Evolutionary conservation across 2,797 vertebrate species (phyloP).

Genomic region (Mus caroli): DNA sequence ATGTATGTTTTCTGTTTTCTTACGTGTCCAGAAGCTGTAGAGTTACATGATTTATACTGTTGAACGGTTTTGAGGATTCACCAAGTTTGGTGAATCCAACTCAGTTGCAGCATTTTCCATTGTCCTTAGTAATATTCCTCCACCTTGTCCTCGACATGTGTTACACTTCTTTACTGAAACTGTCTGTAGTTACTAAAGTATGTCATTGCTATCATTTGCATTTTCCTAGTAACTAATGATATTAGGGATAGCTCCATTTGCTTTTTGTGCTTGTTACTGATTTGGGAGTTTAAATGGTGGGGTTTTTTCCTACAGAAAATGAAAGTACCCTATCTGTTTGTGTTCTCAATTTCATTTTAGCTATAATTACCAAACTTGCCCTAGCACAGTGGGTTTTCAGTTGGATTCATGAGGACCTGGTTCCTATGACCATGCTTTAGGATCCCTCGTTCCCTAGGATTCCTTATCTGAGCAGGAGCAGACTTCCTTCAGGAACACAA

Average conservation of each 20-base stretch:
- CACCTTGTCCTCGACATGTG: constrained; percentile 22
- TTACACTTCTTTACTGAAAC: constrained; percentile 56
- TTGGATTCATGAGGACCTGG: not conserved
- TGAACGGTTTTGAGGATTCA: constrained; percentile 64
- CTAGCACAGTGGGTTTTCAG: constrained; percentile 31
- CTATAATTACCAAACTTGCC: constrained; percentile 16
- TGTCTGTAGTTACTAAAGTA: constrained; percentile 54
- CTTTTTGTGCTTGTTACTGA: constrained; percentile 37
- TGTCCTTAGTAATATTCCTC: constrained; percentile 50
- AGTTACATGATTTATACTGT: constrained; percentile 68
- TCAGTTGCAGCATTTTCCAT: constrained; percentile 51
- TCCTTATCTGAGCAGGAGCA: constrained; percentile 36
- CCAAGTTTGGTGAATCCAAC: constrained; percentile 51
- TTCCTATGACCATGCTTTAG: constrained; percentile 51
- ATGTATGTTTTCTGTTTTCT: constrained; percentile 49
- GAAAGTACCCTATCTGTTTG: constrained; percentile 47
- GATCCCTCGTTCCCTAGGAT: not conserved
- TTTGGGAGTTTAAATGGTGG: constrained; percentile 17
- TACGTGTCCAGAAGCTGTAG: constrained; percentile 61
- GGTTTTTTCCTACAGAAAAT: constrained; percentile 5
- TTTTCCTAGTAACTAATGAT: constrained; percentile 54
- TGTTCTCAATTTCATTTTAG: constrained; percentile 55
- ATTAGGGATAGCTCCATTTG: constrained; percentile 65
- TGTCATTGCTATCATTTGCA: constrained; percentile 66
- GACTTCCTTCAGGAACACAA: constrained; percentile 59